A percentile compares a stretch with the other conserved stretches of the same genome.
phyloP scores from a whole-genome alignment of 2,797 vertebrate species.

The Callimico goeldii region DNA sequence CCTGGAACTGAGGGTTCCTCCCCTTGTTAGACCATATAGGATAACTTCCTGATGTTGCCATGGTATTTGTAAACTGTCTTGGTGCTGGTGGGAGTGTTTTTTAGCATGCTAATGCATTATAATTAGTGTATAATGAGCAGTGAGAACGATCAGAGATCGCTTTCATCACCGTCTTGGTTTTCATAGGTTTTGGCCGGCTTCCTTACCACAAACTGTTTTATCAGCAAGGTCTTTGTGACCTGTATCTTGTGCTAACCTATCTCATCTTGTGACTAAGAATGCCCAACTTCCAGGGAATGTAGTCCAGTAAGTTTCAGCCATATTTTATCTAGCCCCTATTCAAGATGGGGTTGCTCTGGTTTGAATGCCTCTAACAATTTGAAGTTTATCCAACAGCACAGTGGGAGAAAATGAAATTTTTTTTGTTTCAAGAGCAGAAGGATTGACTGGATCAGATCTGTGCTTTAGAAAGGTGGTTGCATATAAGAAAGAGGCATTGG shows the following conservation, averaged over 20 bases:
- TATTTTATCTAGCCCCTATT: background rate
- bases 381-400: background rate
- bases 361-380: background rate
- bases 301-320: background rate
- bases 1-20: background rate
- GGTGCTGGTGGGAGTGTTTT: background rate
- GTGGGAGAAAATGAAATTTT: background rate
- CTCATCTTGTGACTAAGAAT: background rate
- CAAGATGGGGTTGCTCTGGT: background rate
- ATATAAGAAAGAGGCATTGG: background rate
- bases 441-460: background rate
- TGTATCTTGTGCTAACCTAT: background rate
- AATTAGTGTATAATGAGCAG: background rate
- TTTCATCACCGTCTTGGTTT: background rate
- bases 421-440: background rate
- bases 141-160: background rate
- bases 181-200: background rate
- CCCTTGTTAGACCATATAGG: background rate
- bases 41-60: background rate
- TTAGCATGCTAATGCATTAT: background rate
- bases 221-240: background rate
- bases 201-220: background rate
- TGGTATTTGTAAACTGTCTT: background rate
- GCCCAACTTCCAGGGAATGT: background rate
- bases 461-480: background rate